Evolutionary conservation across 2,888 invertebrate genomes (phyloP).

Genomic region (Cryptus viduatorius): DNA sequence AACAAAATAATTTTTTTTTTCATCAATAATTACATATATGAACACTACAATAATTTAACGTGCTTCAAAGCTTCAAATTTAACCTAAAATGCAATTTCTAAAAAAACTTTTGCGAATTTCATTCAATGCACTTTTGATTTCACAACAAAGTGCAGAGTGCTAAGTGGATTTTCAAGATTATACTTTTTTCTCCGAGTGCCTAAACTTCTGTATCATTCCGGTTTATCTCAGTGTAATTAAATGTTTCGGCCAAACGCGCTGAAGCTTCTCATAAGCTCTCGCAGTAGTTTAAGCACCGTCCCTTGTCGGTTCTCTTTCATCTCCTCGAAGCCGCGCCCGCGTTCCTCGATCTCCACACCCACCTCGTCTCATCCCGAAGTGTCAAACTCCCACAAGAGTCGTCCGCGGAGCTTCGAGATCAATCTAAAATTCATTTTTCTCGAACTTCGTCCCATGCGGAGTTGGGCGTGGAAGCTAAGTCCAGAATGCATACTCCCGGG

Average conservation of each 20-base stretch:
- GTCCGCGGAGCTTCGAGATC: constrained; percentile 8
- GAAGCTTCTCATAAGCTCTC: neutral
- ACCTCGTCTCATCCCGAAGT: neutral
- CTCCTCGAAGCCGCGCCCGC: constrained; percentile 69
- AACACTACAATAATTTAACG: too few species aligned
- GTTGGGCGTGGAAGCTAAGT: constrained; percentile 26
- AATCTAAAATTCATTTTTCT: constrained; percentile 40
- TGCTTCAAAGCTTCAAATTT: too few species aligned
- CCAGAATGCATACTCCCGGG: constrained; percentile 32
- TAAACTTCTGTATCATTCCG: too few species aligned
- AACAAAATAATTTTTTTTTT: too few species aligned
- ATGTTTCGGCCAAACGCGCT: neutral
- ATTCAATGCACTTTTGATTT: too few species aligned
- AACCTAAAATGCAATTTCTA: too few species aligned
- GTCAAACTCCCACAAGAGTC: neutral
- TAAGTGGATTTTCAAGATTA: too few species aligned
- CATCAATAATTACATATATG: too few species aligned
- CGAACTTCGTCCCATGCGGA: neutral
- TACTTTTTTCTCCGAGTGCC: too few species aligned
- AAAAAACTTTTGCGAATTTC: too few species aligned
- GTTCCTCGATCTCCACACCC: constrained; percentile 70
- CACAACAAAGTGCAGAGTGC: too few species aligned
- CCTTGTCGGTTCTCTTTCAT: constrained; percentile 71
- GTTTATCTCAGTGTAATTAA: neutral
- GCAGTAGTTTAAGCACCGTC: neutral